phyloP scores from a whole-genome alignment of 2,113 vertebrate species.

The Dasyprocta punctata region DNA sequence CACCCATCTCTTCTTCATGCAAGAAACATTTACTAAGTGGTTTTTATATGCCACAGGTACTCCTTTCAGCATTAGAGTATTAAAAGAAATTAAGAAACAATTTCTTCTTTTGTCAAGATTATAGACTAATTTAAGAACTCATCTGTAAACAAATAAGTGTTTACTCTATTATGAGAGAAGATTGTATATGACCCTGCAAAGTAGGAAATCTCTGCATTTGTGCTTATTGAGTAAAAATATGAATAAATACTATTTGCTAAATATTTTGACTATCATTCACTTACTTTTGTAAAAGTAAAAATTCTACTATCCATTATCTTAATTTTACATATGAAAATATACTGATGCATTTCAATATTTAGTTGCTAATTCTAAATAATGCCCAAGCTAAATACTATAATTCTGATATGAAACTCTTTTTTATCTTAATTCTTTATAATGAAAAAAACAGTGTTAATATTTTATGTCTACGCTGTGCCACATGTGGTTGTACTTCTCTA shows the following conservation, averaged over 20 bases:
- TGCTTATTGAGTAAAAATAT: not conserved
- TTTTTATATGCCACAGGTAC: not conserved
- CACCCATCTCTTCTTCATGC: not conserved
- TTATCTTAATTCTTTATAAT: not conserved
- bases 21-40: not conserved
- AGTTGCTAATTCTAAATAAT: slow-evolving; percentile 17
- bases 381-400: not conserved
- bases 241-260: not conserved
- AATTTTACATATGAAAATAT: not conserved
- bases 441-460: not conserved
- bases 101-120: not conserved
- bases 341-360: not conserved
- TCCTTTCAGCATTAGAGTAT: not conserved
- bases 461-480: not conserved
- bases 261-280: not conserved
- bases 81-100: not conserved
- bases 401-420: not conserved
- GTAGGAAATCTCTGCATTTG: not conserved
- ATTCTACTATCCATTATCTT: not conserved
- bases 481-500: not conserved
- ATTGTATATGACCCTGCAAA: not conserved
- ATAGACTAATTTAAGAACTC: not conserved
- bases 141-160: not conserved
- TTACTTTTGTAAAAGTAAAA: slow-evolving; percentile 5
- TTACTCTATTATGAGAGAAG: not conserved